Conservation (phyloP, 2,888 invertebrate genomes). For the Vesta saturnalis region DNA sequence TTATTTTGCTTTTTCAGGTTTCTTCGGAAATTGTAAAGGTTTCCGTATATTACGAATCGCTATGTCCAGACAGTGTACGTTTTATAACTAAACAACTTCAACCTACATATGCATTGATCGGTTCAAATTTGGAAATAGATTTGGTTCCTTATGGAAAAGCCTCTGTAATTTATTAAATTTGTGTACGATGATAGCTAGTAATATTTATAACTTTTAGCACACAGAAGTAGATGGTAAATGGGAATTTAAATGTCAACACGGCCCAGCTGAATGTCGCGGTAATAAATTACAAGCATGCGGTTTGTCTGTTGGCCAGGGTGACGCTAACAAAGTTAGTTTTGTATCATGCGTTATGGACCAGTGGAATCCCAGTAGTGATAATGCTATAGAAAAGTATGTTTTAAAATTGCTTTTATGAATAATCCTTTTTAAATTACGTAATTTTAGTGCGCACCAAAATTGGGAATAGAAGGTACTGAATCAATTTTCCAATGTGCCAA, state of each 20-base stretch:
- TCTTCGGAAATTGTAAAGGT: slow-evolving; percentile 48
- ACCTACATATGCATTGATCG: slow-evolving; percentile 52
- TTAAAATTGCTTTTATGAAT: background rate
- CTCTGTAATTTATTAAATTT: too few species aligned
- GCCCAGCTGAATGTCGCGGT: slow-evolving; percentile 61
- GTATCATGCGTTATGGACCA: slow-evolving; percentile 61
- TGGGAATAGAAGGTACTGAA: slow-evolving; percentile 47
- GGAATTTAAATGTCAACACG: slow-evolving; percentile 63
- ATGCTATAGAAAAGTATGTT: background rate
- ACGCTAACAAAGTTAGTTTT: slow-evolving; percentile 49
- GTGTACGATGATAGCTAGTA: slow-evolving; percentile 4
- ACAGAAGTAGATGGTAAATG: slow-evolving; percentile 42
- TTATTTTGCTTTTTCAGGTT: background rate
- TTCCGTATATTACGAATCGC: slow-evolving; percentile 64
- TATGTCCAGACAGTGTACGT: slow-evolving; percentile 63
- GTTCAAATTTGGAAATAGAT: slow-evolving; percentile 29
- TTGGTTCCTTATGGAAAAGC: slow-evolving; percentile 43
- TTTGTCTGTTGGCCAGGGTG: slow-evolving; percentile 53
- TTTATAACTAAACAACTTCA: slow-evolving; percentile 61
- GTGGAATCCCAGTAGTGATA: slow-evolving; percentile 33
- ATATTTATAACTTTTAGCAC: slow-evolving; percentile 11
- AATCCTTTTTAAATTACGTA: background rate
- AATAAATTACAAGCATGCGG: slow-evolving; percentile 64
- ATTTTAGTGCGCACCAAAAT: slow-evolving; percentile 58
- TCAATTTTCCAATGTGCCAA: slow-evolving; percentile 52